Evolutionary conservation across 2,113 vertebrate species (phyloP).

Genomic region (Noctilio leporinus): DNA sequence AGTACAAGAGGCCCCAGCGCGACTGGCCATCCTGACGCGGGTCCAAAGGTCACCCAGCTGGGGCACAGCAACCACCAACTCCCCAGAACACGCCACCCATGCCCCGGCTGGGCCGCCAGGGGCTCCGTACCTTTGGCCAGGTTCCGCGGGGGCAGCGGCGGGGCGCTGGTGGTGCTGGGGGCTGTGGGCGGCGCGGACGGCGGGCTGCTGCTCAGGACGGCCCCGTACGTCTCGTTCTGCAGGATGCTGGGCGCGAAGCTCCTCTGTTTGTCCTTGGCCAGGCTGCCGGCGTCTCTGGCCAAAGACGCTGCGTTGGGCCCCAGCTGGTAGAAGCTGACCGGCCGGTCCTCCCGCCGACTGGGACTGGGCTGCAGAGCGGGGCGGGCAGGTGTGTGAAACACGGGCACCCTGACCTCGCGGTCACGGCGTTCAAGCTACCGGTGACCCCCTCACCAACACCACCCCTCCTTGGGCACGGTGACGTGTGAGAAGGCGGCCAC

Average conservation of each 20-base stretch:
- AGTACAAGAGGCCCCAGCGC: background rate
- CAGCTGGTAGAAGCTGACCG: conserved; percentile 95
- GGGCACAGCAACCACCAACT: background rate
- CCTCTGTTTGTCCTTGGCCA: conserved; percentile 92
- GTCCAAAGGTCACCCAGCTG: background rate
- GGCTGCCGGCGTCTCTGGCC: conserved; percentile 81
- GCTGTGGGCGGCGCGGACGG: conserved; percentile 71
- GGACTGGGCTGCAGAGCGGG: conserved; percentile 90
- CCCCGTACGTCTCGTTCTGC: conserved; percentile 97
- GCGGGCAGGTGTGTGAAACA: fast-evolving
- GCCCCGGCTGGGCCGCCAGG: fast-evolving
- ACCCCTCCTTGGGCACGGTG: fast-evolving
- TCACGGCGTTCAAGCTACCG: fast-evolving
- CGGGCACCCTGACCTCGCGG: fast-evolving
- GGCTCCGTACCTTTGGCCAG: conserved; percentile 87
- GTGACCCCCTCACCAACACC: fast-evolving
- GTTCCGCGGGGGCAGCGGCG: conserved; percentile 94
- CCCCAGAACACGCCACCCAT: background rate
- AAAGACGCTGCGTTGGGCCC: conserved; percentile 78
- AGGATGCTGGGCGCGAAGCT: conserved; percentile 89
- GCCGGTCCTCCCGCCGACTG: conserved; percentile 93
- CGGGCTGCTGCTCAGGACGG: conserved; percentile 85
- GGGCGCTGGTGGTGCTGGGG: conserved; percentile 80
- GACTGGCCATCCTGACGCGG: background rate
- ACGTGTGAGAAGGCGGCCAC: background rate